Conservation (phyloP, 2,888 invertebrate species). For the Cheilosia scutellata region DNA sequence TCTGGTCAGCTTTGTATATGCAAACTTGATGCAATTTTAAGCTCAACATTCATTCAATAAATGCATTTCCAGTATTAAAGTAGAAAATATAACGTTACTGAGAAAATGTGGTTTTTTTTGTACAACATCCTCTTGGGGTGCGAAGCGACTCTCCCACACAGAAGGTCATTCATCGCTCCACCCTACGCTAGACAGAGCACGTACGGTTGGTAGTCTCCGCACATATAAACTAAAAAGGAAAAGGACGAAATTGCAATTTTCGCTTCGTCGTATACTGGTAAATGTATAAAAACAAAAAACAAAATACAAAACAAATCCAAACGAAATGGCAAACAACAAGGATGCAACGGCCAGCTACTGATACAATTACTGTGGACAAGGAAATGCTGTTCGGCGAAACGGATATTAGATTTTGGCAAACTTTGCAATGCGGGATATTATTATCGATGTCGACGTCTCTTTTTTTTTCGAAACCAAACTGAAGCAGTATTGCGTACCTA, state of each 20-base stretch:
- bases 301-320: constrained; percentile 35
- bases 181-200: constrained; percentile 19
- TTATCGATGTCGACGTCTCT: not conserved
- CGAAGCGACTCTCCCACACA: constrained; percentile 10
- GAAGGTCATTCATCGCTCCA: not conserved
- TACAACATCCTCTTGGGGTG: too few species aligned
- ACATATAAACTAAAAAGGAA: constrained; percentile 25
- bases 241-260: constrained; percentile 63
- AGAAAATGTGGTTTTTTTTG: constrained; percentile 1
- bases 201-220: constrained; percentile 5
- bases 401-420: constrained; percentile 51
- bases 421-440: constrained; percentile 5
- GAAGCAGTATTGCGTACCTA: not conserved
- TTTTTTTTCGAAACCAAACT: not conserved
- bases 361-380: constrained; percentile 49
- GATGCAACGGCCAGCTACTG: constrained; percentile 29
- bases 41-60: constrained; percentile 54
- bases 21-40: constrained; percentile 63
- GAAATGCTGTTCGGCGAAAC: constrained; percentile 41
- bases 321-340: constrained; percentile 44
- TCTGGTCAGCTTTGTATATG: constrained; percentile 51
- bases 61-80: constrained; percentile 42
- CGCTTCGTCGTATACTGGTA: constrained; percentile 29
- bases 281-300: constrained; percentile 23
- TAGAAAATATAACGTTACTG: not conserved